phyloP scores from a whole-genome alignment of 2,113 vertebrate species.

The Archilochus colubris region DNA sequence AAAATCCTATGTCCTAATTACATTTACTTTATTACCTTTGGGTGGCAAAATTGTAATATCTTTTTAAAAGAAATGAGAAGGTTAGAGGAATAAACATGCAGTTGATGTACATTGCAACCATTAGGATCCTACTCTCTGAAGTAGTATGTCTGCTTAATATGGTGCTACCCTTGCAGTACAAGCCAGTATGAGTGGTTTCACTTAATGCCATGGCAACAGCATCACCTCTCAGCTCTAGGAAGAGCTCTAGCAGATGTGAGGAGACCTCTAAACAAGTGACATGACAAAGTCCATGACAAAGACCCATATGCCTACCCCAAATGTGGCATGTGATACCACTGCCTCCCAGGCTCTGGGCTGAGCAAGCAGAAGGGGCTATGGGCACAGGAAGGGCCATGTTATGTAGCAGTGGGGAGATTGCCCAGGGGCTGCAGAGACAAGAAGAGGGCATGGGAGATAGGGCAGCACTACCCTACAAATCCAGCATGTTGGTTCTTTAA shows the following conservation, averaged over 20 bases:
- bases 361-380: background rate
- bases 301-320: too few species aligned
- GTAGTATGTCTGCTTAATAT: background rate
- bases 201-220: background rate
- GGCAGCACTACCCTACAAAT: background rate
- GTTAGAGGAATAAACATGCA: background rate
- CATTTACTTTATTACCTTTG: background rate
- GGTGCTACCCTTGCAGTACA: background rate
- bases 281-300: background rate
- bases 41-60: background rate
- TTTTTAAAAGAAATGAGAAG: background rate
- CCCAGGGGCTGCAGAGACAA: background rate
- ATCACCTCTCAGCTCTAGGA: background rate
- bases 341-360: background rate
- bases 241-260: background rate
- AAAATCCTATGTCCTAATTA: background rate
- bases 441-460: background rate
- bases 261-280: background rate
- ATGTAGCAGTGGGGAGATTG: background rate
- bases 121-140: background rate
- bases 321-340: rapidly evolving
- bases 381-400: background rate
- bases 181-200: background rate
- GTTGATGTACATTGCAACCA: background rate
- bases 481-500: background rate